A percentile compares a stretch with the other conserved stretches of the same genome.
Conservation (phyloP, 2,888 invertebrate species). For the Cenopis cana region DNA sequence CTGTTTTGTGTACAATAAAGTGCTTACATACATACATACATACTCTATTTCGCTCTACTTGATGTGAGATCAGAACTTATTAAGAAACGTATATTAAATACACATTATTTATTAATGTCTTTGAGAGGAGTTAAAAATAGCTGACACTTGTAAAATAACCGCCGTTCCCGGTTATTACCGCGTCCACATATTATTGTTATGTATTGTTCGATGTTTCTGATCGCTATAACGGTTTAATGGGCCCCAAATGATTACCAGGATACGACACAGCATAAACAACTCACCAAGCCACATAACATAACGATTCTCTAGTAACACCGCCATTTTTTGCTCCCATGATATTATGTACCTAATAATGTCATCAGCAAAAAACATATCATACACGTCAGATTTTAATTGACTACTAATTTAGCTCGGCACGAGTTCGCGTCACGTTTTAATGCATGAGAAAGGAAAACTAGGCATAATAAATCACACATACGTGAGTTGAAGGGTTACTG, state of each 20-base stretch:
- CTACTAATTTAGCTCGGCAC: conserved; percentile 36
- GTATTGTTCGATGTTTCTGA: no score
- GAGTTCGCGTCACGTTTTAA: conserved; percentile 39
- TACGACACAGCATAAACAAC: neutral
- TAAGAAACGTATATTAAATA: neutral
- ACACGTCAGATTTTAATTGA: conserved; percentile 31
- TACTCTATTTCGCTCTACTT: neutral
- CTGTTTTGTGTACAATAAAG: no score
- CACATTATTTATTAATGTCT: neutral
- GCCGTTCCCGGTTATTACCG: no score
- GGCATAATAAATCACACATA: conserved; percentile 33
- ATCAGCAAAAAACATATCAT: conserved; percentile 36
- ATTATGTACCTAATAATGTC: conserved; percentile 31
- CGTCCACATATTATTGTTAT: no score
- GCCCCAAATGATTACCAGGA: neutral
- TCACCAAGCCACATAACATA: neutral
- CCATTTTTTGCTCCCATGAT: conserved; percentile 31
- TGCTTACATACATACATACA: no score
- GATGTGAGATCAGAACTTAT: neutral
- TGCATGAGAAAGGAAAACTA: conserved; percentile 24
- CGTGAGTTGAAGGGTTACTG: conserved; percentile 1
- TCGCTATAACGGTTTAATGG: no score
- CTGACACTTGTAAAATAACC: no score
- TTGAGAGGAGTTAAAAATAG: no score
- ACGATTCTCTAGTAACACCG: neutral